A percentile compares a stretch with the other conserved stretches of the same genome.
Conservation (phyloP, 2,797 vertebrate genomes). For the Hydrolagus colliei region DNA sequence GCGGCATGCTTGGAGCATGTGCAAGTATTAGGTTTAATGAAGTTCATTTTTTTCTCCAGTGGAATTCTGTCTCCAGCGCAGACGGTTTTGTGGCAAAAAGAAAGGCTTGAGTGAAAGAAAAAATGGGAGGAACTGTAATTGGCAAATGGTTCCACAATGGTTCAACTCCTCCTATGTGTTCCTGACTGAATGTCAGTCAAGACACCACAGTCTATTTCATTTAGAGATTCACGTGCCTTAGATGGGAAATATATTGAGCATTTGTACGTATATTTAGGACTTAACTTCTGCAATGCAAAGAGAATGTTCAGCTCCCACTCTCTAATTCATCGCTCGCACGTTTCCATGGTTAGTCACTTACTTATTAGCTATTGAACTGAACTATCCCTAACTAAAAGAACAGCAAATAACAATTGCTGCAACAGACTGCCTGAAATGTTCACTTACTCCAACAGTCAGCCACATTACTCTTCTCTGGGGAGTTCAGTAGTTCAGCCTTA, state of each 20-base stretch:
- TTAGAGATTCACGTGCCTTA: too few species aligned
- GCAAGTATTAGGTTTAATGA: too few species aligned
- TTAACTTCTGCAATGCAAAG: background rate
- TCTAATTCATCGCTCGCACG: background rate
- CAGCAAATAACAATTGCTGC: background rate
- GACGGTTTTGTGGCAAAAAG: too few species aligned
- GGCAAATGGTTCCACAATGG: too few species aligned
- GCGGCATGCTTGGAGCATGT: too few species aligned
- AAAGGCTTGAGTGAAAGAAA: too few species aligned
- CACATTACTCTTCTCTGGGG: slow-evolving; percentile 8
- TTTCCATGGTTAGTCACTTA: slow-evolving; percentile 6
- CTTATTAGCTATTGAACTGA: background rate
- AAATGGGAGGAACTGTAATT: too few species aligned
- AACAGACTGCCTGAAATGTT: background rate
- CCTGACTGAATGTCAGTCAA: too few species aligned
- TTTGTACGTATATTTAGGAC: background rate
- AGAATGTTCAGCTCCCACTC: background rate
- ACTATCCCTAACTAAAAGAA: background rate
- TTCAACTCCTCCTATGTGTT: too few species aligned
- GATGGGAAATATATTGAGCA: background rate
- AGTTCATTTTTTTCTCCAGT: too few species aligned
- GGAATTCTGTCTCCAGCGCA: too few species aligned
- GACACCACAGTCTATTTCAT: too few species aligned
- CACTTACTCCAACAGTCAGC: slow-evolving; percentile 11
- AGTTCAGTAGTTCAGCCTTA: slow-evolving; percentile 28